Evolutionary conservation across 2,797 vertebrate genomes (phyloP), one percentile per base, ranked within the genome.

Genomic region (Enteromius radiatus): DNA sequence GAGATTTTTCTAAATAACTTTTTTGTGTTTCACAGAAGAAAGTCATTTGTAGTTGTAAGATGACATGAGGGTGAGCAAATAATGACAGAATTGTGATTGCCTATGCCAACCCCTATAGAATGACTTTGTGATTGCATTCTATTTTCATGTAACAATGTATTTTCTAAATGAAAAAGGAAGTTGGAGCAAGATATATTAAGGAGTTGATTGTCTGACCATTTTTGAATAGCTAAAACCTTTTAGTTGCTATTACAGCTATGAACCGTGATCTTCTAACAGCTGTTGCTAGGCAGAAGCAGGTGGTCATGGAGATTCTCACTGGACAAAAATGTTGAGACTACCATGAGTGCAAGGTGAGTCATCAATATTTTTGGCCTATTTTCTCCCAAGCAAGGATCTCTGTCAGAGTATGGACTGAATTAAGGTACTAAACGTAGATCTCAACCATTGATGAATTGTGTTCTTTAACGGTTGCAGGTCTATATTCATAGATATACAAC

Each of bases 251-350:
- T n/a, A 47, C 38, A 61, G 38, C 11, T 17, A 6, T n/a, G 43
- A 41, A 61, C 26, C 12, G 15, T 61, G 78, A 71, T 31, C 15
- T 52, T 12, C 68, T 23, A 23, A n/a, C 41, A 64, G 59, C 31
- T 41, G 61, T 59, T 74, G 69, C 80, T 81, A 81, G 69, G 43
- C 79, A 74, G n/a, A 28, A 0, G 31, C 15, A 52, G 38, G 52
- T 63, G 67, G 21, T 23, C 17, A 70, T 11, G 9, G 28, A 36
- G 19, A 71, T 33, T 64, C 19, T 38, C 26, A 52, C 2, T 38
- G 28, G n/a, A 70, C 67, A 70, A 33, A 71, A 23, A 33, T 70
- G 0, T 64, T 4, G 38, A 64, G 56, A 45, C 4, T 7, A 3
- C 26, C 0, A 45, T 15, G 1, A 74, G 45, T 52, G 31, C 45